Evolutionary conservation across 1,140 invertebrate genomes (phyloP).

Genomic region (Trachymyrmex septentrionalis): DNA sequence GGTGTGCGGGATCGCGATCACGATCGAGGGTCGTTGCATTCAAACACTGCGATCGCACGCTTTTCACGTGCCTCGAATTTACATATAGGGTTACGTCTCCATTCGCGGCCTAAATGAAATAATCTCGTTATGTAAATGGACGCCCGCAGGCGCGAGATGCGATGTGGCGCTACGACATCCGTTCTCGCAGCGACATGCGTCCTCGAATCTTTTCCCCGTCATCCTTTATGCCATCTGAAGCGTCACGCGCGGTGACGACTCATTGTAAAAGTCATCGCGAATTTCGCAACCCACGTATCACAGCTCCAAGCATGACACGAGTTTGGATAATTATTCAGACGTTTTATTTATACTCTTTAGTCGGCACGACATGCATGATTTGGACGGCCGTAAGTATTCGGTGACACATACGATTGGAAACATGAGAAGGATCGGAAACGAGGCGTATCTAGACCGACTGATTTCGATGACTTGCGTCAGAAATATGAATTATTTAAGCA

Average conservation of each 20-base stretch:
- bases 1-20: slow-evolving; percentile 63
- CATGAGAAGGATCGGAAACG: background rate
- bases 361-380: background rate
- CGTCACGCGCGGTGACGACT: background rate
- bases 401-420: background rate
- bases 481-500: slow-evolving; percentile 55
- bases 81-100: slow-evolving; percentile 74
- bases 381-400: slow-evolving; percentile 19
- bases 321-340: slow-evolving; percentile 20
- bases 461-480: slow-evolving; percentile 26
- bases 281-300: slow-evolving; percentile 25
- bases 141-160: slow-evolving; percentile 34
- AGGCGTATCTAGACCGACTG: slow-evolving; percentile 36
- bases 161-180: slow-evolving; percentile 2
- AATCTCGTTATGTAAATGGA: slow-evolving; percentile 81
- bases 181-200: background rate
- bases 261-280: slow-evolving; percentile 36
- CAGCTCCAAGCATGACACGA: background rate
- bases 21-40: slow-evolving; percentile 70
- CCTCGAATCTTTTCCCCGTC: slow-evolving; percentile 18
- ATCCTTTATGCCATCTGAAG: background rate
- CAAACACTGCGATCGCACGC: slow-evolving; percentile 72
- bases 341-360: background rate
- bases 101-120: slow-evolving; percentile 74
- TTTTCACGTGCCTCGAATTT: slow-evolving; percentile 74